These are phyloP conservation scores for Bombus waltoni DNA, from an alignment of 1,140 invertebrate genomes.

Conservation along the genomic window DNA sequence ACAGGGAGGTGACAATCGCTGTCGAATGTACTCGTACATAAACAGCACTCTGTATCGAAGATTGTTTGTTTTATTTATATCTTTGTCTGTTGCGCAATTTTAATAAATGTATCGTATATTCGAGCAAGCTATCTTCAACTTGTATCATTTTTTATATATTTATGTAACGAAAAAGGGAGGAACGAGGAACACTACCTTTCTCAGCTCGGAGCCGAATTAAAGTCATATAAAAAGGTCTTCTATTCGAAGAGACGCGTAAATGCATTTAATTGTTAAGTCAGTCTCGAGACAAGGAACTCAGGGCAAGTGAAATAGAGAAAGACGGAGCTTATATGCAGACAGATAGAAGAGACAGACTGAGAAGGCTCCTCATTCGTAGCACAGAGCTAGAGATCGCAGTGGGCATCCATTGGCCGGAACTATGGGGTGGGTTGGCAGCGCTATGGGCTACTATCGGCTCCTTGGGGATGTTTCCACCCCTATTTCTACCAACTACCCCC, in stretches of 20 bases:
- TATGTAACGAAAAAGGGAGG: neutral
- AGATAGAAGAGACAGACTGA: conserved; percentile 62
- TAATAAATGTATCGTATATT: neutral
- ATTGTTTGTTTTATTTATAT: too few relatives aligned
- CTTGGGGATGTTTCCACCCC: conserved; percentile 80
- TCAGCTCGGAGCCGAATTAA: conserved; percentile 2
- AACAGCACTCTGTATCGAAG: too few relatives aligned
- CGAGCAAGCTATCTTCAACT: neutral
- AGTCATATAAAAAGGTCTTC: conserved; percentile 13
- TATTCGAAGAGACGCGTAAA: conserved; percentile 44
- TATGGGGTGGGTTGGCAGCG: conserved; percentile 73
- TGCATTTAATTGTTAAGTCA: conserved; percentile 68
- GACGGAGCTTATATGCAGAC: conserved; percentile 44
- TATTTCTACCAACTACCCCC: conserved; percentile 75
- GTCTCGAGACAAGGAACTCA: conserved; percentile 46
- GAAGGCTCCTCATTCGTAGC: conserved; percentile 69
- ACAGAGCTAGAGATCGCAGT: conserved; percentile 71
- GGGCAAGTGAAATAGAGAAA: conserved; percentile 35
- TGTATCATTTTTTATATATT: neutral
- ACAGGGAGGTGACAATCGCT: too few relatives aligned
- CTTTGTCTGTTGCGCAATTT: neutral
- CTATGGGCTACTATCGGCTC: conserved; percentile 77
- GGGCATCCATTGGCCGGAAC: conserved; percentile 73
- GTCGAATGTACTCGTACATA: too few relatives aligned
- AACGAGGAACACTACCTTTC: neutral